Conservation (phyloP, 2,113 vertebrate genomes). For the Corythaeola cristata region DNA sequence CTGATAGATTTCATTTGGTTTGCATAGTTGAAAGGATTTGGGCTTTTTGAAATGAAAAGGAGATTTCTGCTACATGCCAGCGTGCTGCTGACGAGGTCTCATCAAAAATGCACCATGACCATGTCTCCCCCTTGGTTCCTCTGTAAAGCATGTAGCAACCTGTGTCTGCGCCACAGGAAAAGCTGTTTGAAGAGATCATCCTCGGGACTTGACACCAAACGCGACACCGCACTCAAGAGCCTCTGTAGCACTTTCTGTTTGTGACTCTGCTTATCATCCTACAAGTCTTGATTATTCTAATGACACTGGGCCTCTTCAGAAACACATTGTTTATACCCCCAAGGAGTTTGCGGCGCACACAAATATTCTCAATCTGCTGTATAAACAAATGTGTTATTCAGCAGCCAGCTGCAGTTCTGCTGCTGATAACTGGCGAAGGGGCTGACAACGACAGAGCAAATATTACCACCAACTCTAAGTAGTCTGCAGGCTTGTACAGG, state of each 20-base stretch:
- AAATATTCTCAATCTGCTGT: constrained; percentile 62
- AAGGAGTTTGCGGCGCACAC: constrained; percentile 45
- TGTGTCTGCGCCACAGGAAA: constrained; percentile 24
- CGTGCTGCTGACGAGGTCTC: neutral
- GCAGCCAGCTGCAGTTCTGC: constrained; percentile 33
- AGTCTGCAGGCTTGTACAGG: neutral
- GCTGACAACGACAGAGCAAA: neutral
- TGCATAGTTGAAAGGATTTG: neutral
- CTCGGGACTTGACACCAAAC: neutral
- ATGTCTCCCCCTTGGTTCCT: neutral
- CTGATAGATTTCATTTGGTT: neutral
- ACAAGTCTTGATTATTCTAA: constrained; percentile 72
- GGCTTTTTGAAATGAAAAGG: neutral
- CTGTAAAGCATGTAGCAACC: neutral
- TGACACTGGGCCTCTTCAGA: constrained; percentile 58
- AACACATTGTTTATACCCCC: constrained; percentile 65
- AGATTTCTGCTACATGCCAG: neutral
- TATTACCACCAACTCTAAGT: neutral
- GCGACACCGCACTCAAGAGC: neutral
- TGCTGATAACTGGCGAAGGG: constrained; percentile 40
- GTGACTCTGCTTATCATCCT: constrained; percentile 61
- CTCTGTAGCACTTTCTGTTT: constrained; percentile 1
- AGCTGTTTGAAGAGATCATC: constrained; percentile 43
- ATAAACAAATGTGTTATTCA: constrained; percentile 73
- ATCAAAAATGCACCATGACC: constrained; percentile 56